These are phyloP conservation scores for Lamproptera curius DNA, from an alignment of 2,888 invertebrate genomes.

Conservation along the genomic window DNA sequence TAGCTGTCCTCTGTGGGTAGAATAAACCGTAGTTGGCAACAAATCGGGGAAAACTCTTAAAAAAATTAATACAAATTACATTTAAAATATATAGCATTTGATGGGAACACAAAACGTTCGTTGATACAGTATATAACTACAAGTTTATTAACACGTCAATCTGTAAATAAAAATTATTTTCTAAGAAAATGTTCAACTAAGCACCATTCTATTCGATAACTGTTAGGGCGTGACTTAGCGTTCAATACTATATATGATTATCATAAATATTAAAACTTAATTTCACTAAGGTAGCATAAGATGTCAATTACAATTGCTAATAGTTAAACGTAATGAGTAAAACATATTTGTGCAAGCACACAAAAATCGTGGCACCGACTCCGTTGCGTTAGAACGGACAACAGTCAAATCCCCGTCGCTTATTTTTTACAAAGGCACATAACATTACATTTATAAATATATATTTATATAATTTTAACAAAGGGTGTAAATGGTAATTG, in stretches of 20 bases:
- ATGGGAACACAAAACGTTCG: slow-evolving; percentile 43
- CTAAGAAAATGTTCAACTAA: slow-evolving; percentile 68
- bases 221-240: slow-evolving; percentile 68
- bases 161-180: slow-evolving; percentile 58
- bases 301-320: slow-evolving; percentile 54
- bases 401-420: slow-evolving; percentile 68
- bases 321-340: slow-evolving; percentile 57
- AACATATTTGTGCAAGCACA: slow-evolving; percentile 70
- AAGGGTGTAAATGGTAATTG: slow-evolving; percentile 25
- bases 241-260: slow-evolving; percentile 63
- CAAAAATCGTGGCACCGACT: slow-evolving; percentile 55
- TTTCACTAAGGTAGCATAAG: slow-evolving; percentile 61
- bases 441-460: slow-evolving; percentile 68
- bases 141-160: slow-evolving; percentile 48
- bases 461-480: slow-evolving; percentile 37
- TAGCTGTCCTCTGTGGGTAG: slow-evolving; percentile 34
- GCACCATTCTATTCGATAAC: slow-evolving; percentile 78
- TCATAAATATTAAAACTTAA: slow-evolving; percentile 61
- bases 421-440: slow-evolving; percentile 69
- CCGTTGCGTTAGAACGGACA: slow-evolving; percentile 53
- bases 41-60: slow-evolving; percentile 40
- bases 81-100: slow-evolving; percentile 26
- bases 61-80: slow-evolving; percentile 33
- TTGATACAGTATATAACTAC: slow-evolving; percentile 48
- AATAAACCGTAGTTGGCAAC: slow-evolving; percentile 38